Base-by-base conservation (phyloP, 2,797 vertebrate species). In the Cyclopterus lumpus region DNA sequence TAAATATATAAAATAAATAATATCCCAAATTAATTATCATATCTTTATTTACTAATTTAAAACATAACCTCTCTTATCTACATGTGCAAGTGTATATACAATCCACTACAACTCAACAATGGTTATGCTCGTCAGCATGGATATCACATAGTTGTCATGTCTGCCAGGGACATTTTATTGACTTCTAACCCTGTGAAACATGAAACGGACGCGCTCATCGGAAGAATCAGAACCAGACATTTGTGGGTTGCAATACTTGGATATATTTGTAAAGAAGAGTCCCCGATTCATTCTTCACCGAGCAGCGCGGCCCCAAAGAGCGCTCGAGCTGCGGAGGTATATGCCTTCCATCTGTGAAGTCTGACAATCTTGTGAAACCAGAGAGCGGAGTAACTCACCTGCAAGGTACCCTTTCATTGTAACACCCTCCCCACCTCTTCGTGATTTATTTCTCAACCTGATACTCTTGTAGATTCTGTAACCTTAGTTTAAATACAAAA, bases 191-290 rank as follows among this genome's bases (percentile, higher is more conserved):
- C 51, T 28, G 54, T 69, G 36, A 71, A 83, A 88, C 70, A 88
- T 65, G 77, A 80, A 87, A 80, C 77, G 78, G 80, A 80, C 72
- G 55, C 26, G 58, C 7, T 38, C 63, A 79, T 61, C 12, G 18
- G 49, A 65, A 22, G 51, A 89, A 86, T 79, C 65, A 74, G 87
- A 87, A 78, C 53, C 89, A 91, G 85, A 86, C 79, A 11, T 80
- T 70, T 71, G 71, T 59, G 42, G 48, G 28, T 63, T 49, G 61
- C 67, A 66, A 62, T 63, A 54, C 61, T 76, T 67, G 24, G 36
- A 73, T 78, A 55, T 60, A 61, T 76, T 77, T 77, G 71, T 72
- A 67, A 69, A 84, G 70, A 70, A 78, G 73, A 71, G 26, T 57
- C 57, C 30, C 46, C 34, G 70, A 72, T 71, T 77, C 42, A 46